A percentile compares a stretch with the other conserved stretches of the same genome.
phyloP scores from a whole-genome alignment of 2,113 vertebrate species.

The Carassius carassius region DNA sequence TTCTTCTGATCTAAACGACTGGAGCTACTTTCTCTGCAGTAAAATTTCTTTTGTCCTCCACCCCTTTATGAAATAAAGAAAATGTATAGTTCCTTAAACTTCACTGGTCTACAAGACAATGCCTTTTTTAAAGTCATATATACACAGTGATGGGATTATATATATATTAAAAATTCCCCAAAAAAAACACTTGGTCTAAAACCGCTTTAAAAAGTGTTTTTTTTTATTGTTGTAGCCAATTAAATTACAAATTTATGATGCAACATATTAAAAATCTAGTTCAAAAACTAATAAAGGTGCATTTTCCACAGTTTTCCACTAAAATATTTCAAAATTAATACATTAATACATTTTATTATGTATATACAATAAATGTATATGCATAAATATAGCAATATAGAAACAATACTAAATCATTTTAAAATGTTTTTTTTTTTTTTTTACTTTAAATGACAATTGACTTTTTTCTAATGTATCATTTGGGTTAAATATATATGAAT shows the following conservation, averaged over 20 bases:
- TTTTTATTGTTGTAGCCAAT: neutral
- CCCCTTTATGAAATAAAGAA: neutral
- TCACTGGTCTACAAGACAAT: neutral
- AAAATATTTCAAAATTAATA: neutral
- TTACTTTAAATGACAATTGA: too few relatives aligned
- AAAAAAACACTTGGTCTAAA: neutral
- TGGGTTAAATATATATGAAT: too few relatives aligned
- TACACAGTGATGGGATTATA: too few relatives aligned
- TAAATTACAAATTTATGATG: neutral
- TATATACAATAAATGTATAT: too few relatives aligned
- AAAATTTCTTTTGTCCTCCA: neutral
- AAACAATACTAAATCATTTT: too few relatives aligned
- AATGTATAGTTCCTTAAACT: neutral
- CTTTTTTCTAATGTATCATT: too few relatives aligned
- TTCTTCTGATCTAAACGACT: slow-evolving; percentile 59
- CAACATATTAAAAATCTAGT: neutral
- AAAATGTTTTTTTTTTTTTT: too few relatives aligned
- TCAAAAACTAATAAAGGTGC: neutral
- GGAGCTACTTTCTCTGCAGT: neutral
- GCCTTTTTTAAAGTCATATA: neutral
- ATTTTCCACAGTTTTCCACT: neutral
- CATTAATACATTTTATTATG: too few relatives aligned
- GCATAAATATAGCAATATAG: too few relatives aligned
- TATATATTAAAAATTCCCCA: too few relatives aligned
- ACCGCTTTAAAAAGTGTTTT: neutral